Evolutionary conservation across 1,140 invertebrate genomes (phyloP).

Genomic region (Heliothis virescens): DNA sequence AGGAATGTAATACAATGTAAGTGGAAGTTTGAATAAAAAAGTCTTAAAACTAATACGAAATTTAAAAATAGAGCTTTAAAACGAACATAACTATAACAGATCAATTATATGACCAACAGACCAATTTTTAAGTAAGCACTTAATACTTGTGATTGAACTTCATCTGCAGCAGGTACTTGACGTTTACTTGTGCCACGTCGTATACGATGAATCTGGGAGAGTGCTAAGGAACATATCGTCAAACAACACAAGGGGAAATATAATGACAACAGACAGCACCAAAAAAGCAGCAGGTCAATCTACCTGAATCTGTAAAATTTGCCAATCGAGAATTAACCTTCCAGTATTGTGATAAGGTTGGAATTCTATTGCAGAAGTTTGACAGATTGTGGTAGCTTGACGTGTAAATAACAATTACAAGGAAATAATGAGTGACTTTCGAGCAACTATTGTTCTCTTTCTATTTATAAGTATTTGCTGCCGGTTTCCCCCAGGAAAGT

Average conservation of each 20-base stretch:
- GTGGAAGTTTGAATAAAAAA: neutral
- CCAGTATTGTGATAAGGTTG: no score
- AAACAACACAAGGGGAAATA: neutral
- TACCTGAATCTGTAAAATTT: no score
- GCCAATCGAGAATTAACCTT: no score
- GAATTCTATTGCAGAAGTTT: no score
- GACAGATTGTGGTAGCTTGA: no score
- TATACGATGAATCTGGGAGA: constrained; percentile 94
- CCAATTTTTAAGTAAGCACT: neutral
- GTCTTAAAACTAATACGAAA: neutral
- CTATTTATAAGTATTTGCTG: no score
- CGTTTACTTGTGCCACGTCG: constrained; percentile 95
- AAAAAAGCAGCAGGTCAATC: no score
- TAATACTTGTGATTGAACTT: constrained; percentile 92
- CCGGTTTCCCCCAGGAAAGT: no score
- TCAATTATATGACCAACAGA: neutral
- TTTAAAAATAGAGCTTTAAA: neutral
- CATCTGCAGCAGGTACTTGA: constrained; percentile 92
- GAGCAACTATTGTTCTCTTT: no score
- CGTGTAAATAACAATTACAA: no score
- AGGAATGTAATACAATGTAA: neutral
- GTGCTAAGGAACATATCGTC: constrained; percentile 81
- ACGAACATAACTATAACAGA: neutral
- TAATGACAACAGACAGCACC: neutral
- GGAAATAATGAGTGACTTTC: no score